A percentile compares a stretch with the other conserved stretches of the same genome.
Conservation (phyloP, 2,113 vertebrate genomes). For the Catharus minimus region DNA sequence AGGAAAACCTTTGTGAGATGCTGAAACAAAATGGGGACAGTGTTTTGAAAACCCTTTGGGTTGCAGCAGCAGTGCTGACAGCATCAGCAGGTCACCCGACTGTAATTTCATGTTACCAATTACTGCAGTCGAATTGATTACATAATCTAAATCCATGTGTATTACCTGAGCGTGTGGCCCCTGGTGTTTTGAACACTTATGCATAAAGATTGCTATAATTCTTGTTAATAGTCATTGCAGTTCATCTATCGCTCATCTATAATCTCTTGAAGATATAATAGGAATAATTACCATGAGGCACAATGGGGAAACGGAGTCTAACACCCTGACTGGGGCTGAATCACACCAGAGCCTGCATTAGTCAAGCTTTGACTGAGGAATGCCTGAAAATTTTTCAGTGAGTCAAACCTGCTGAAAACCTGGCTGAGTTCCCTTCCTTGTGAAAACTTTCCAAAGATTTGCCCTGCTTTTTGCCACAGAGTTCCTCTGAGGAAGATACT, state of each 20-base stretch:
- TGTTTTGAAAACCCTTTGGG: not conserved
- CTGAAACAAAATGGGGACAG: not conserved
- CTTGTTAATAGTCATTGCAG: constrained; percentile 40
- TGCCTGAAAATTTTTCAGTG: not conserved
- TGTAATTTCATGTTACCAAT: constrained; percentile 36
- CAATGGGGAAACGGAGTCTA: constrained; percentile 29
- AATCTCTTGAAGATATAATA: constrained; percentile 47
- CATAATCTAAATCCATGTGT: constrained; percentile 40
- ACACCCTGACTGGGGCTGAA: constrained; percentile 34
- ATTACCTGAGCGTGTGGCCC: constrained; percentile 16
- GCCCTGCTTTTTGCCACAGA: not conserved
- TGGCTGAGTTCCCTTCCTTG: constrained; percentile 7
- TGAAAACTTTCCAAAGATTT: constrained; percentile 36
- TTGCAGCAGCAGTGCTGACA: not conserved
- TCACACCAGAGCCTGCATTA: constrained; percentile 15
- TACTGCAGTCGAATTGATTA: constrained; percentile 41
- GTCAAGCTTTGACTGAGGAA: constrained; percentile 47
- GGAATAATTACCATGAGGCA: constrained; percentile 58
- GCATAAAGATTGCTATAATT: constrained; percentile 43
- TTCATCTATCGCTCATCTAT: constrained; percentile 47
- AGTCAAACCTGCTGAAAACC: constrained; percentile 6
- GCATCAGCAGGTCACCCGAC: constrained; percentile 18
- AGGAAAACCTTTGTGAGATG: not conserved
- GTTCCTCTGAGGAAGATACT: constrained; percentile 3
- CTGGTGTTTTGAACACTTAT: constrained; percentile 44